A percentile compares a stretch with the other conserved stretches of the same genome.
Evolutionary conservation across 2,888 invertebrate species (phyloP).

Genomic region (Antitype chi): DNA sequence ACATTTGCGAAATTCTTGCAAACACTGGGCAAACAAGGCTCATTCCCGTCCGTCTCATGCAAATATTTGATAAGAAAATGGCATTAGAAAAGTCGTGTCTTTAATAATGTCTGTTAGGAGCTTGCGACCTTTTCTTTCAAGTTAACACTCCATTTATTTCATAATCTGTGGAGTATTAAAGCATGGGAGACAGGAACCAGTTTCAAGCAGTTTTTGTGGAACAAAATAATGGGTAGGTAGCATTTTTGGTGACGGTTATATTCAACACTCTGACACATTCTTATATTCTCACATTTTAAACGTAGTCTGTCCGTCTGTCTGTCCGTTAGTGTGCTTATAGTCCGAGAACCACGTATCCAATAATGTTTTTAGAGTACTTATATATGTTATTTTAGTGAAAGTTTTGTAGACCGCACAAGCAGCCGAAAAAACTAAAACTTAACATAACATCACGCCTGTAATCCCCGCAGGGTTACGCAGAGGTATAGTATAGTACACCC

Average conservation of each 20-base stretch:
- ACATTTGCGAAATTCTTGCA: not conserved
- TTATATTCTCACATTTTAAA: not conserved
- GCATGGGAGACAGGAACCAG: constrained; percentile 27
- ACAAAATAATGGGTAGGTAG: constrained; percentile 11
- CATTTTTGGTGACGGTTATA: constrained; percentile 5
- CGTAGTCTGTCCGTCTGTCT: not conserved
- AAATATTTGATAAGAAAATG: not conserved
- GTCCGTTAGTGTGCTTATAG: not conserved
- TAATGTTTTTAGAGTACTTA: not conserved
- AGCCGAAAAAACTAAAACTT: not conserved
- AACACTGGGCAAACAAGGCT: not conserved
- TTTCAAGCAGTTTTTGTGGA: constrained; percentile 23
- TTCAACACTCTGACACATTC: constrained; percentile 7
- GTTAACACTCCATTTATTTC: constrained; percentile 23
- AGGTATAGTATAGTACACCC: not conserved
- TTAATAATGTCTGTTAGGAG: not conserved
- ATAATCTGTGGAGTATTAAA: constrained; percentile 12
- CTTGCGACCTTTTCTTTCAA: not conserved
- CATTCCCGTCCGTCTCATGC: too few species aligned
- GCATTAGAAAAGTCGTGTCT: not conserved
- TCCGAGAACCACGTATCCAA: not conserved
- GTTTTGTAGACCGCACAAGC: too few species aligned
- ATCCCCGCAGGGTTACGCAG: not conserved
- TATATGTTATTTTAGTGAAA: not conserved
- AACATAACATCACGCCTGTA: not conserved